Base-by-base conservation (phyloP, 2,113 vertebrate genomes). In the Stercorarius parasiticus region DNA sequence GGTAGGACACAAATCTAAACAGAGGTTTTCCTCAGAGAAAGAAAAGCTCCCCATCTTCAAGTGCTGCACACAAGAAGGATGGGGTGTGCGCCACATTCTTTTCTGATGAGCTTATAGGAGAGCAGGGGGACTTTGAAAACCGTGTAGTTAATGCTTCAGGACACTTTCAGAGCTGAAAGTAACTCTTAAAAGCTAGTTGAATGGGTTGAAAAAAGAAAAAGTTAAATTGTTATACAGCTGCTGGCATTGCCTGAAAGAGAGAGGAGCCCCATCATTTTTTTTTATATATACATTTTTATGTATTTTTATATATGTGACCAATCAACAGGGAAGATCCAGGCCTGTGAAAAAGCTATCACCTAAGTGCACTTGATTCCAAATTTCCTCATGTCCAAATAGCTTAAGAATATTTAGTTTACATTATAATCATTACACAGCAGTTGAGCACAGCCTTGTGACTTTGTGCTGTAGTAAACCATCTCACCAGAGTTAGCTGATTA, bases 1-100 rank as follows among this genome's bases (percentile, higher is more conserved):
- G 59, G 11, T 30, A 42, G 21, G 21, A 70, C 40, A 40, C 36
- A 65, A 55, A 81, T 52, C 40, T 50, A 58, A 82, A 23, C 14
- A 32, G 34, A 78, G 26, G 5, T 29, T 65, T 58, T 82, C 20
- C 20, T 56, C 17, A 49, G 58, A n/a, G 13, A 62, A 27, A 50
- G 29, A 78, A 50, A 70, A 55, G 11, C 2, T 36, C n/a, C n/a
- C 58, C 56, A 38, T 5, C 38, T 92, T 49, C 3, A 8, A 40
- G n/a, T 2, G 1, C 8, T 34, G 66, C 70, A 65, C 26, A 49
- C 6, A n/a, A 23, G 52, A 71, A 78, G 42, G 15, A 43, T 36
- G 34, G 5, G 19, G 4, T n/a, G 61, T 7, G 38, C 13, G 34
- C 19, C 65, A 13, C 0, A 0, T 55, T 64, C 29, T 8, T 47